Conservation (phyloP, 2,797 vertebrate species). For the Neopelma chrysocephalum region DNA sequence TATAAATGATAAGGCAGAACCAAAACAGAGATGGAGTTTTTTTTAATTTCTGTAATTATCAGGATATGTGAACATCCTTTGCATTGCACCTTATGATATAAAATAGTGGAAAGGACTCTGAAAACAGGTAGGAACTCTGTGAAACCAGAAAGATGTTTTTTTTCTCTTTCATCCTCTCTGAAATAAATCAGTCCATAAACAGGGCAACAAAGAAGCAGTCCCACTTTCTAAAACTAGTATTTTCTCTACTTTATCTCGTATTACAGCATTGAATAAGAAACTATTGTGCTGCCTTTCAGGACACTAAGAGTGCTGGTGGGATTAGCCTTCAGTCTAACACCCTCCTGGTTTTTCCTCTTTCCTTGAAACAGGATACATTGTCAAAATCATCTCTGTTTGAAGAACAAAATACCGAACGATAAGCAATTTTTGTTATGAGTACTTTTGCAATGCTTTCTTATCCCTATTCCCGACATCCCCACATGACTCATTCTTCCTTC, state of each 20-base stretch:
- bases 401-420: constrained; percentile 12
- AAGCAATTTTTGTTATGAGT: constrained; percentile 17
- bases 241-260: background rate
- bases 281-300: background rate
- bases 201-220: background rate
- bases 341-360: background rate
- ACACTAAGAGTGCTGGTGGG: background rate
- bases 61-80: background rate
- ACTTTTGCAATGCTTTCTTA: constrained; percentile 38
- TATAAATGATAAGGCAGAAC: background rate
- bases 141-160: background rate
- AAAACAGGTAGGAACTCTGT: background rate
- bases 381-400: constrained; percentile 1
- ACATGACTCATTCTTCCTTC: constrained; percentile 43
- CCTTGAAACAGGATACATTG: background rate
- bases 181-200: background rate
- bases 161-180: background rate
- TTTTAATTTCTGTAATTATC: background rate
- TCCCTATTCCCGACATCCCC: background rate
- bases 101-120: background rate
- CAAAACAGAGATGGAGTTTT: background rate
- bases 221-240: background rate
- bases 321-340: background rate
- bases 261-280: background rate
- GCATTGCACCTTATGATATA: background rate